Percentiles rank a stretch among this genome's conserved stretches.
These are phyloP conservation scores for Sialis fuliginosa DNA, from an alignment of 2,888 invertebrate species.

Conservation along the genomic window DNA sequence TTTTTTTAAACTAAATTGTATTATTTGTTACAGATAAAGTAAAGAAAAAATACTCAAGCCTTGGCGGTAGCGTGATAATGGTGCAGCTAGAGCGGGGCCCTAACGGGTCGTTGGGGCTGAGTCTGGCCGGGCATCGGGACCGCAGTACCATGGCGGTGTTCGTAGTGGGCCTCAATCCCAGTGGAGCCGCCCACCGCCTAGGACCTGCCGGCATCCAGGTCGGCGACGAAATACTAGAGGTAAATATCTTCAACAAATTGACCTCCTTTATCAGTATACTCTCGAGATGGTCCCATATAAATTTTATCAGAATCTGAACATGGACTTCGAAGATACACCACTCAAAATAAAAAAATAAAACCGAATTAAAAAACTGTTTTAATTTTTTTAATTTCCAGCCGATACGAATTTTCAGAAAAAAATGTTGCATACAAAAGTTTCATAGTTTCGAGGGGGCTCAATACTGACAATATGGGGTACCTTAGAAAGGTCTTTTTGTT, in stretches of 20 bases:
- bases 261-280: background rate
- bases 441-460: too few species aligned
- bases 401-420: too few species aligned
- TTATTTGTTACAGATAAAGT: constrained; percentile 58
- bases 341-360: too few species aligned
- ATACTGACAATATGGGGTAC: too few species aligned
- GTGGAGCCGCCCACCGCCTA: constrained; percentile 58
- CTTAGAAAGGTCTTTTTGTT: too few species aligned
- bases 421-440: too few species aligned
- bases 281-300: too few species aligned
- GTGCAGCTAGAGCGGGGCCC: constrained; percentile 60
- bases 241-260: constrained; percentile 20
- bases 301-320: too few species aligned
- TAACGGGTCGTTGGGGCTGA: constrained; percentile 71
- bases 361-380: too few species aligned
- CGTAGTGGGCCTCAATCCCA: constrained; percentile 86
- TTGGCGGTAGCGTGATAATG: constrained; percentile 51
- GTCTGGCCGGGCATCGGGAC: constrained; percentile 87
- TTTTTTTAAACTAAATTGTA: background rate
- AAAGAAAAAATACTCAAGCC: constrained; percentile 74
- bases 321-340: too few species aligned
- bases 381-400: too few species aligned
- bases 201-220: constrained; percentile 50
- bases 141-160: constrained; percentile 91
- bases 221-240: constrained; percentile 92